phyloP scores from a whole-genome alignment of 1,140 invertebrate species.

The Brachionus angularis region DNA sequence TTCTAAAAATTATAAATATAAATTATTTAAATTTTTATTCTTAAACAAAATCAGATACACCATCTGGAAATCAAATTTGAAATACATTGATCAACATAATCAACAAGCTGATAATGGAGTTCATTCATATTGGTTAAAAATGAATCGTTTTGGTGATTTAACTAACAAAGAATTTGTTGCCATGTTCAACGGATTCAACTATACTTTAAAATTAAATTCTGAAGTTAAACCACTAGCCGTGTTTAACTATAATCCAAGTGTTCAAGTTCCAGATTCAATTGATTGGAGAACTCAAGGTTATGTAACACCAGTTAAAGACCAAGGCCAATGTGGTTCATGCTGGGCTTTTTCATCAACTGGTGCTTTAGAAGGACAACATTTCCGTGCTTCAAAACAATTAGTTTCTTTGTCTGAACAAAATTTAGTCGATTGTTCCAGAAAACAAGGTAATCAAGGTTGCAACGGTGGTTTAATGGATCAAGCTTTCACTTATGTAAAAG shows the following conservation, averaged over 20 bases:
- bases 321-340: slow-evolving; percentile 45
- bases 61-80: slow-evolving; percentile 47
- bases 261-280: slow-evolving; percentile 35
- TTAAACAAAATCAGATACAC: slow-evolving; percentile 4
- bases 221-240: not conserved
- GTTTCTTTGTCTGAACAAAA: slow-evolving; percentile 51
- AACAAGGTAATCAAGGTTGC: slow-evolving; percentile 51
- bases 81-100: slow-evolving; percentile 51
- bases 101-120: slow-evolving; percentile 47
- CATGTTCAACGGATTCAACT: slow-evolving; percentile 18
- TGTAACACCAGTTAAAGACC: slow-evolving; percentile 44
- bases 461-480: slow-evolving; percentile 55
- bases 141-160: slow-evolving; percentile 53
- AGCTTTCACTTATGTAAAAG: slow-evolving; percentile 52
- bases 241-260: not conserved
- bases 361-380: slow-evolving; percentile 50
- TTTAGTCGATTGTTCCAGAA: slow-evolving; percentile 51
- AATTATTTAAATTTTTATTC: no score
- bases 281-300: slow-evolving; percentile 41
- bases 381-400: slow-evolving; percentile 47
- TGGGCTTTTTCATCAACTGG: slow-evolving; percentile 47
- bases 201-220: not conserved
- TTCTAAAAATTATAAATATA: no score
- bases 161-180: slow-evolving; percentile 39
- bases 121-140: slow-evolving; percentile 50